These are phyloP conservation scores for Galerucella nymphaeae DNA, from an alignment of 2,888 invertebrate genomes.

Conservation along the genomic window DNA sequence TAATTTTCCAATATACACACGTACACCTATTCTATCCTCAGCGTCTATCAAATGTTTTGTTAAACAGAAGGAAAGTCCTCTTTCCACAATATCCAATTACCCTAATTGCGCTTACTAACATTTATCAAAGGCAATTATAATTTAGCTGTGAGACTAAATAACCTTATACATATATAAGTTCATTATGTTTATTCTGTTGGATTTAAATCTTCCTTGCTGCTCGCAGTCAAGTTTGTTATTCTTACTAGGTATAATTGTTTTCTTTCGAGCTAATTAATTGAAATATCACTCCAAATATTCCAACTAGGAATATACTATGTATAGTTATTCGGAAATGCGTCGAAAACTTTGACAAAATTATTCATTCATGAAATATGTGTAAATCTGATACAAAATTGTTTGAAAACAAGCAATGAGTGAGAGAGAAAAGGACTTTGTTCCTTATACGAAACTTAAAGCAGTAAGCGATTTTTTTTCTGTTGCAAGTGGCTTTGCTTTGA, in stretches of 20 bases:
- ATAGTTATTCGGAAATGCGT: too few species aligned
- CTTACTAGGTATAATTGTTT: neutral
- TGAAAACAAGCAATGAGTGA: too few species aligned
- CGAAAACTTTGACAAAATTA: too few species aligned
- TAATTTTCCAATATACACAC: neutral
- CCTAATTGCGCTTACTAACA: conserved; percentile 1
- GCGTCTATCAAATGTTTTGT: neutral
- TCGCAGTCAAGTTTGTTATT: neutral
- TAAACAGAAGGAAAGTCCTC: neutral
- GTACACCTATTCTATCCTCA: neutral
- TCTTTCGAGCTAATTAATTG: neutral
- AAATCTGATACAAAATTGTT: too few species aligned
- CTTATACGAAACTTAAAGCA: too few species aligned
- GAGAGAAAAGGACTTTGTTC: too few species aligned
- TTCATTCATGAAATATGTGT: too few species aligned
- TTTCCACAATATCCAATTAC: conserved; percentile 7
- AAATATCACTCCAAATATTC: neutral
- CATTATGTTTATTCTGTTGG: conserved; percentile 1
- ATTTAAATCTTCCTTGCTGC: neutral
- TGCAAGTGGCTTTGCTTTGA: too few species aligned
- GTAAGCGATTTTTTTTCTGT: too few species aligned
- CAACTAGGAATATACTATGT: neutral
- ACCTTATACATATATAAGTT: neutral
- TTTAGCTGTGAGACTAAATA: neutral
- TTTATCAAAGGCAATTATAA: conserved; percentile 6